A percentile compares a stretch with the other conserved stretches of the same genome.
Conservation (phyloP, 2,113 vertebrate genomes). For the Martes martes region DNA sequence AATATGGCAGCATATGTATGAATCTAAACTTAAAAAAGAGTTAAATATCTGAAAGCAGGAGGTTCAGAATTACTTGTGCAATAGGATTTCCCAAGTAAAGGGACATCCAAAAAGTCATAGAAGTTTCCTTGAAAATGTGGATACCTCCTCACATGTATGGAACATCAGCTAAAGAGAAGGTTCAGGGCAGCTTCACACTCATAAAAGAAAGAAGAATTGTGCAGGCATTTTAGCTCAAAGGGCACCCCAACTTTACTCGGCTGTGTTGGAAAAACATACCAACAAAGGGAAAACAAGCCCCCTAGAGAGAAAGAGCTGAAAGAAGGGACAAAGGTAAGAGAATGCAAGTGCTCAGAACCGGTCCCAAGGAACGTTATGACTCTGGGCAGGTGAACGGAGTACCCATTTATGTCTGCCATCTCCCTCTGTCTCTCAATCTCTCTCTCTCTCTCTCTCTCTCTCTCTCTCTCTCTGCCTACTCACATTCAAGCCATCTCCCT, state of each 20-base stretch:
- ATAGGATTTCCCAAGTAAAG: neutral
- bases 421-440: neutral
- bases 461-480: neutral
- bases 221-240: neutral
- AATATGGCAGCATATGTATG: neutral
- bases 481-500: neutral
- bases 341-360: neutral
- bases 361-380: neutral
- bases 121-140: neutral
- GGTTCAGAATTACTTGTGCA: neutral
- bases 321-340: neutral
- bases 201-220: neutral
- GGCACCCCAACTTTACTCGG: neutral
- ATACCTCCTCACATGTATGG: neutral
- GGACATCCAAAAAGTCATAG: neutral
- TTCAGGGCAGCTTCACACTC: neutral
- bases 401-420: neutral
- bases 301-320: neutral
- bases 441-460: too few relatives aligned
- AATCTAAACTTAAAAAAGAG: neutral
- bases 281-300: neutral
- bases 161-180: neutral
- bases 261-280: neutral
- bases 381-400: neutral
- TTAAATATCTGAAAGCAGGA: neutral